Evolutionary conservation across 2,797 vertebrate species (phyloP), one percentile per base, ranked within the genome.

Genomic region (Babyrousa celebensis): DNA sequence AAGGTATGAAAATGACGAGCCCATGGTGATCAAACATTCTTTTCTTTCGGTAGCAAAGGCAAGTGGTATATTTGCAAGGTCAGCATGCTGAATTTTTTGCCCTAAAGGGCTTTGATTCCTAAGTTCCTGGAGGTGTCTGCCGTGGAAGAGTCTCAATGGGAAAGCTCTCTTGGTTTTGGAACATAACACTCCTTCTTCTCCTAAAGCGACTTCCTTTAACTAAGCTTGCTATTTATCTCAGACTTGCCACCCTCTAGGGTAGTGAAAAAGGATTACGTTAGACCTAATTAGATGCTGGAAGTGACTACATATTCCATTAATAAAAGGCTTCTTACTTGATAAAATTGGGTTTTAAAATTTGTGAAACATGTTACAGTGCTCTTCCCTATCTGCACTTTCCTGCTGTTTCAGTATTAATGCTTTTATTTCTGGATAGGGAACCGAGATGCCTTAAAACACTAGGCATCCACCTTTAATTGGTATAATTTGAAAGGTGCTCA

Each of bases 31-130:
- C 95, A 98, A 98, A 94, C 94, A 96, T 96, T 95, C 4, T 97
- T 97, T 97, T 97, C 43, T 98, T 92, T 97, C 20, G 72, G 17
- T 94, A 96, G 98, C 96, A 97, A 97, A 98, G 96, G 68, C 58
- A 95, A 97, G 74, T 6, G 77, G 36, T 94, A 54, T 82, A 96
- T 97, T 97, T 83, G 54, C 94, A 94, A 71, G 89, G 96, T 97
- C 91, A 97, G 87, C 96, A 87, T 96, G 96, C 92, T 58, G 83
- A 93, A 36, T 9, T 84, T 32, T 78, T 67, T 68, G 78, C 67
- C 12, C 71, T 96, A 89, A 96, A 96, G 94, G 74, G 96, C 95
- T 98, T 94, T 6, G 88, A 23, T 98, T 98, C 85, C 65, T 82
- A 85, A 32, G 21, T 58, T 91, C 78, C 96, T 82, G 96, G 94